Percentiles rank a stretch among this genome's conserved stretches.
These are phyloP conservation scores for Palythoa caribaeorum DNA, from an alignment of 92 coral and sea anemone genomes.

Conservation along the genomic window DNA sequence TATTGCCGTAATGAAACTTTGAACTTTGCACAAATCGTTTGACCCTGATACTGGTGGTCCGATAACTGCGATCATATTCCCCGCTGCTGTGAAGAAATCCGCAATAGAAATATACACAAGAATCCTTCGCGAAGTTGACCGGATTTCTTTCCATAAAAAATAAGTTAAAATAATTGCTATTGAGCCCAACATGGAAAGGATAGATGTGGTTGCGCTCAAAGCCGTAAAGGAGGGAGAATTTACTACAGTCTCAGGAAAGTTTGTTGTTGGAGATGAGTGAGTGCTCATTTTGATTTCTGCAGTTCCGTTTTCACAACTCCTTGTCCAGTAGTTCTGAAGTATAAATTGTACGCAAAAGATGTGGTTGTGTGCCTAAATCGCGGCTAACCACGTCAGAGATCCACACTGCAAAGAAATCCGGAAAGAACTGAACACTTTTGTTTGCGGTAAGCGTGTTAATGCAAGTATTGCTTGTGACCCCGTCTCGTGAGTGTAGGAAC, in stretches of 20 bases:
- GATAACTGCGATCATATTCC: slow-evolving; percentile 56
- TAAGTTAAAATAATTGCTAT: slow-evolving; percentile 76
- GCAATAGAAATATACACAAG: slow-evolving; percentile 89
- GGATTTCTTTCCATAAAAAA: slow-evolving; percentile 85
- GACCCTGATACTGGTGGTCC: background rate
- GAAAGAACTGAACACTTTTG: too few relatives aligned
- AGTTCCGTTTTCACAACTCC: background rate
- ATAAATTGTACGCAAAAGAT: background rate
- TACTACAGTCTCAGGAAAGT: background rate
- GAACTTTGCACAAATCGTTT: slow-evolving; percentile 55
- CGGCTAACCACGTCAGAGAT: background rate
- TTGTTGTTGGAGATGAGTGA: background rate
- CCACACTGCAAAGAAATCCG: too few relatives aligned
- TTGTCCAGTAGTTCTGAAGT: background rate
- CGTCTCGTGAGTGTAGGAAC: too few relatives aligned
- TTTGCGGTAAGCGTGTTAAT: too few relatives aligned
- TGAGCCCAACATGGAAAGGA: slow-evolving; percentile 81
- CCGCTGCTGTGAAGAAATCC: slow-evolving; percentile 83
- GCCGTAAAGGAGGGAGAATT: background rate
- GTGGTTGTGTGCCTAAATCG: background rate
- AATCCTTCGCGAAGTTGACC: slow-evolving; percentile 81
- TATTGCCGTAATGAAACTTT: slow-evolving; percentile 85
- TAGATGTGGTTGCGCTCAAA: slow-evolving; percentile 57
- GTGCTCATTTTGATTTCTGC: background rate
- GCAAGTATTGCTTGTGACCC: too few relatives aligned